Conservation (phyloP, 2,888 invertebrate species). For the Campaea margaritaria region DNA sequence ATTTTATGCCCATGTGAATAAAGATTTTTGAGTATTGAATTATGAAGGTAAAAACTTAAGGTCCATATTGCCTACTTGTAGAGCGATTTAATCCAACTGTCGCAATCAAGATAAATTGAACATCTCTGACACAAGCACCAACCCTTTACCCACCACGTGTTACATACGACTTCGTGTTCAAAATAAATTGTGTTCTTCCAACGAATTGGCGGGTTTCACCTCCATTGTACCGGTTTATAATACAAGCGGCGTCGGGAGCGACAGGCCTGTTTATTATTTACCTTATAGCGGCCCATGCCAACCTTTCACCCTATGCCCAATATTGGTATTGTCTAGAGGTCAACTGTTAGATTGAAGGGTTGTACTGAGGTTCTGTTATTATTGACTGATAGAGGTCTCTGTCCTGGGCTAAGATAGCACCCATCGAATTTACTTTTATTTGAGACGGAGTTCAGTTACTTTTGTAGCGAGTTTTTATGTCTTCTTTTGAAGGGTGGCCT, state of each 20-base stretch:
- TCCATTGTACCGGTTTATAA: constrained; percentile 30
- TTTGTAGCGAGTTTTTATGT: neutral
- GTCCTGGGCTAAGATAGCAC: neutral
- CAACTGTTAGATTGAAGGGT: constrained; percentile 23
- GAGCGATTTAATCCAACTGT: no score
- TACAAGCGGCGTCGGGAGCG: constrained; percentile 11
- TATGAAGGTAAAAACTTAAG: no score
- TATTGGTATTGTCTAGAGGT: constrained; percentile 25
- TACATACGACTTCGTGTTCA: constrained; percentile 28
- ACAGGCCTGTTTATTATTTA: constrained; percentile 29
- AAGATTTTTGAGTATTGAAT: no score
- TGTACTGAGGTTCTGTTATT: constrained; percentile 11
- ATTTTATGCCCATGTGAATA: no score
- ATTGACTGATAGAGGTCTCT: constrained; percentile 17
- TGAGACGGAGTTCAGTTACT: neutral
- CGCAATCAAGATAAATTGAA: neutral
- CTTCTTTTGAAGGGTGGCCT: constrained; percentile 1
- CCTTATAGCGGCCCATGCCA: constrained; percentile 1
- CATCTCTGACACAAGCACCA: constrained; percentile 6
- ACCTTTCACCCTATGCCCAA: neutral
- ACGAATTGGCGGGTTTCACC: constrained; percentile 32
- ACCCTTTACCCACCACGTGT: constrained; percentile 22
- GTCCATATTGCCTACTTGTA: no score
- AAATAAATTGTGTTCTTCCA: constrained; percentile 35
- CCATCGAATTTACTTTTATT: constrained; percentile 5